These are phyloP conservation scores for Sandelia bainsii DNA, from an alignment of 2,797 vertebrate species.

Conservation along the genomic window DNA sequence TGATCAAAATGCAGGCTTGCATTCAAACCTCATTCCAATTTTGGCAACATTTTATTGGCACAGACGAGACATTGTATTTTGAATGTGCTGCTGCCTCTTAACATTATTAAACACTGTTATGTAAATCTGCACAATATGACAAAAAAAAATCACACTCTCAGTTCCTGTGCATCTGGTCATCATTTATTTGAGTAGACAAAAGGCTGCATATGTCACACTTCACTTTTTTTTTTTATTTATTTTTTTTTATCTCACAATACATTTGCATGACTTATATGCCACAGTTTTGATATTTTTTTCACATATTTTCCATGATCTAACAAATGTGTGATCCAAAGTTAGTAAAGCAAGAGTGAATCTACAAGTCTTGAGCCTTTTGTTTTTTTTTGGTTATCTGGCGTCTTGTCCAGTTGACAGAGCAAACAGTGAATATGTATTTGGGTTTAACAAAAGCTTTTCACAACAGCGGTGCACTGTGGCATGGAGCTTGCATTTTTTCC, in stretches of 20 bases:
- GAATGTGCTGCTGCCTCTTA: constrained; percentile 25
- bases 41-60: constrained; percentile 56
- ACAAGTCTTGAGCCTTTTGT: neutral
- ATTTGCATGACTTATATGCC: constrained; percentile 19
- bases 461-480: constrained; percentile 22
- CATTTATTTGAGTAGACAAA: constrained; percentile 23
- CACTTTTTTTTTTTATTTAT: too few species aligned
- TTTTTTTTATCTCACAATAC: constrained; percentile 5
- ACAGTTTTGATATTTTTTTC: constrained; percentile 8
- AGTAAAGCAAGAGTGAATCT: neutral
- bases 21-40: constrained; percentile 58
- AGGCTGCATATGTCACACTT: constrained; percentile 30
- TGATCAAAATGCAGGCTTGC: constrained; percentile 59
- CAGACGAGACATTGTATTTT: constrained; percentile 38
- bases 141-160: constrained; percentile 31
- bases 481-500: constrained; percentile 38
- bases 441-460: constrained; percentile 28
- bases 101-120: constrained; percentile 48
- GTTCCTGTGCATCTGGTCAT: constrained; percentile 30
- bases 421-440: constrained; percentile 24
- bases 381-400: constrained; percentile 31
- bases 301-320: neutral
- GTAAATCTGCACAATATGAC: constrained; percentile 39
- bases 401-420: constrained; percentile 13
- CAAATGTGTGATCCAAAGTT: neutral